These are phyloP conservation scores for Monopis laevigella DNA, from an alignment of 2,888 invertebrate species.

Conservation along the genomic window DNA sequence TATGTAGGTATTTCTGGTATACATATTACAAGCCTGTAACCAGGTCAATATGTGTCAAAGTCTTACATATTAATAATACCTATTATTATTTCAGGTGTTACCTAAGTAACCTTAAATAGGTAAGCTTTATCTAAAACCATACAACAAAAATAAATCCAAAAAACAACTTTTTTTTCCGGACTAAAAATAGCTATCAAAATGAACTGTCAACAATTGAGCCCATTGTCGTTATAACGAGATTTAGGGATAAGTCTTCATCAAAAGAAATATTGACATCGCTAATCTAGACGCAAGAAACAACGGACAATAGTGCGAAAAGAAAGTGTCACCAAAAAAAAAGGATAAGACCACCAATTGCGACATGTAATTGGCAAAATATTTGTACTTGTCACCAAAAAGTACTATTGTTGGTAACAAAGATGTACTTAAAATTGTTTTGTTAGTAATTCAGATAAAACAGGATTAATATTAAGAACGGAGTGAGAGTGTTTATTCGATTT, in stretches of 20 bases:
- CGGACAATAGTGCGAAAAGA: slow-evolving; percentile 26
- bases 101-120: too few species aligned
- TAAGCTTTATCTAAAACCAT: too few species aligned
- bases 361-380: slow-evolving; percentile 59
- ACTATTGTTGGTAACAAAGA: slow-evolving; percentile 17
- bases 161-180: too few species aligned
- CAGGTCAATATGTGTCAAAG: too few species aligned
- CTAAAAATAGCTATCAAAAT: too few species aligned
- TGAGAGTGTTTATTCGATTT: neutral
- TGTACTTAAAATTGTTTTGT: neutral
- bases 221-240: slow-evolving; percentile 5
- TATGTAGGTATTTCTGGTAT: too few species aligned
- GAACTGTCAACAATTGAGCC: too few species aligned
- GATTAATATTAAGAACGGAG: neutral
- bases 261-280: slow-evolving; percentile 44
- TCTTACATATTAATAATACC: too few species aligned
- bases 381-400: slow-evolving; percentile 30
- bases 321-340: slow-evolving; percentile 30
- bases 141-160: too few species aligned
- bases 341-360: slow-evolving; percentile 56
- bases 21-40: too few species aligned
- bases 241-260: neutral
- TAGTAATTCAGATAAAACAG: neutral
- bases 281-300: neutral
- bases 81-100: too few species aligned